Evolutionary conservation across 2,113 vertebrate species (phyloP), one percentile per base, ranked within the genome.

Genomic region (Equus quagga): DNA sequence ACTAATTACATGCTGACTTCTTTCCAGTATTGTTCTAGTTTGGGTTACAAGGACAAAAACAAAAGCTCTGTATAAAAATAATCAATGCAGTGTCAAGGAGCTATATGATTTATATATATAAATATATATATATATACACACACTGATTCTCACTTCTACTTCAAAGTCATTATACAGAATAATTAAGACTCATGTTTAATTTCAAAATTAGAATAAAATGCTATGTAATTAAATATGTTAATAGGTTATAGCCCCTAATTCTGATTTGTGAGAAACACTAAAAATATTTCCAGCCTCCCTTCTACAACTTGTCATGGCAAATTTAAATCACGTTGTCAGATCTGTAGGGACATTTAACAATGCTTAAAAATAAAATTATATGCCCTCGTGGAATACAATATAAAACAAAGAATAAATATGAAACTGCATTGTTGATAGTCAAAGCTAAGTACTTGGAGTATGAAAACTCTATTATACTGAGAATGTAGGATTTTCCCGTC

Each of bases 1-100:
- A 85, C 83, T 96, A 92, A 98, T 97, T 91, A 85, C 78, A 95
- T 15, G 54, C 89, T 92, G 94, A 96, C 64, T 97, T 89, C 44
- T 81, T 96, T 93, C 86, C 75, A 92, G 69, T 81, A 81, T 97
- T 96, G 31, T 81, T 95, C 76, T 19, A 88, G 67, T 89, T 89
- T 92, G 23, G 24, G 31, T 75, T 94, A 91, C 56, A 78, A 93
- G 51, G 49, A 91, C 72, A 78, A 75, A 75, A 83, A 95, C 72
- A 75, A 44, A 46, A 44, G 56, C 78, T 2, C 44, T 80, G 31
- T 41, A 70, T 73, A 64, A 95, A 94, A 93, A 93, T 86, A 97
- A 96, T 65, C 19, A 46, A n/a, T 17, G 36, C 26, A 75, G 1
- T 81, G 9, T 70, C 64, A 96, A 92, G 87, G 91, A 94, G 46